Base-by-base conservation (phyloP, 2,113 vertebrate species). In the Leptocoma aspasia region DNA sequence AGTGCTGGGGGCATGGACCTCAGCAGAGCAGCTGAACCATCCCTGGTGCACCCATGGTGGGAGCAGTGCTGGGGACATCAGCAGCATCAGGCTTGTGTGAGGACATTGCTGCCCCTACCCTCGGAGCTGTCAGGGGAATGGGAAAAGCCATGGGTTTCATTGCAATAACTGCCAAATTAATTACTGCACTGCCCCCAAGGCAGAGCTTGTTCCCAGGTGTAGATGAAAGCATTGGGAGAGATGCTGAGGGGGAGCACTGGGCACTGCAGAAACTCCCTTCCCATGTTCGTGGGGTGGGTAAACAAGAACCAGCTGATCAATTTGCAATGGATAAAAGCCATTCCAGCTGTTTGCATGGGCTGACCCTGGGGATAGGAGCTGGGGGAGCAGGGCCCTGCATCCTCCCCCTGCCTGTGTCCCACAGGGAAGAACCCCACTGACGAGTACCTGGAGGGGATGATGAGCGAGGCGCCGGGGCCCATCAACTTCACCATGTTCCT, bases 401-500 rank as follows among this genome's bases (percentile, higher is more conserved):
- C 59, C 66, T 92, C 47, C 15, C 27, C 19, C n/a, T 28, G 23
- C 33, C 70, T 72, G 64, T 73, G 50, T 42, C 92, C 30, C 13
- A 12, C 98, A 99, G 99, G 99, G 80, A 99, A 99, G 97, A 99
- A 99, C 98, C 99, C 99, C 26, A 99, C 99, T 0, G 99, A 99
- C 1, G 99, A 99, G 85, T 99, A 99, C 96, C 97, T 99, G 95
- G 99, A 99, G 94, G 99, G 98, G 24, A 99, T 99, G 99, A 99
- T 99, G 99, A 99, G 98, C 0, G 99, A 99, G 96, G 99, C 99
- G 0, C 99, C 99, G 0, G 99, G 99, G 26, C 99, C 99, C 96
- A 99, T 99, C 96, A 99, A 99, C 98, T 99, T 99, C 98, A 99
- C 99, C 95, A 99, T 99, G 99, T 99, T 99, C 98, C 99, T 99